A percentile compares a stretch with the other conserved stretches of the same genome.
Conservation (phyloP, 2,888 invertebrate species). For the Mimas tiliae region DNA sequence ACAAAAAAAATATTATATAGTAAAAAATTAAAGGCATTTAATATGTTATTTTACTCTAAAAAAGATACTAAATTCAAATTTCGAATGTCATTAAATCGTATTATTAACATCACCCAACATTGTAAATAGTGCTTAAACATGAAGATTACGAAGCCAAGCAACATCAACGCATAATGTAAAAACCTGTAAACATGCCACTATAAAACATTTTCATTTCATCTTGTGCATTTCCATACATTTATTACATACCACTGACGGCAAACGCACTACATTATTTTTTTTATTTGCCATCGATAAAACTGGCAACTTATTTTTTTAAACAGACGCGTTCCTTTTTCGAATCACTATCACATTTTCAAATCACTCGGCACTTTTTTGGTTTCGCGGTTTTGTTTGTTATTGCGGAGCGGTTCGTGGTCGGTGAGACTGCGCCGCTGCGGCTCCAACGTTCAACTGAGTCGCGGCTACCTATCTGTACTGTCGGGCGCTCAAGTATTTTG, state of each 20-base stretch:
- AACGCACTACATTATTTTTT: constrained; percentile 79
- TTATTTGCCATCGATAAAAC: constrained; percentile 67
- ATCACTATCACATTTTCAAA: constrained; percentile 48
- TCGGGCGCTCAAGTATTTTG: constrained; percentile 47
- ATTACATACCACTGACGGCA: constrained; percentile 81
- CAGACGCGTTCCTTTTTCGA: constrained; percentile 34
- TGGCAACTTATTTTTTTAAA: constrained; percentile 40
- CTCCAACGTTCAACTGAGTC: constrained; percentile 68
- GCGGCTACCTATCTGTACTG: constrained; percentile 53
- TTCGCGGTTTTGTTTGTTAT: constrained; percentile 35
- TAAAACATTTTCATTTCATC: constrained; percentile 56
- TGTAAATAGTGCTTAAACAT: neutral
- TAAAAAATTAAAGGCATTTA: too few relatives aligned
- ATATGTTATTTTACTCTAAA: too few relatives aligned
- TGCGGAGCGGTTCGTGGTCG: constrained; percentile 39
- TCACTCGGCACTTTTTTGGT: constrained; percentile 32
- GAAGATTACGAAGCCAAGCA: constrained; percentile 52
- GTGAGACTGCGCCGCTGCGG: constrained; percentile 54
- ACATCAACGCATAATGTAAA: constrained; percentile 66
- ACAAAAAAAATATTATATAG: too few relatives aligned
- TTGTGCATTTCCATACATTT: constrained; percentile 59
- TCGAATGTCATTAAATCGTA: neutral
- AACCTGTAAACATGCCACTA: constrained; percentile 80
- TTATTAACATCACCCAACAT: constrained; percentile 5
- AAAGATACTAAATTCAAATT: neutral